Percentiles rank a stretch among this genome's conserved stretches.
These are phyloP conservation scores for Vollenhovia emeryi DNA, from an alignment of 1,140 invertebrate genomes.

Conservation along the genomic window DNA sequence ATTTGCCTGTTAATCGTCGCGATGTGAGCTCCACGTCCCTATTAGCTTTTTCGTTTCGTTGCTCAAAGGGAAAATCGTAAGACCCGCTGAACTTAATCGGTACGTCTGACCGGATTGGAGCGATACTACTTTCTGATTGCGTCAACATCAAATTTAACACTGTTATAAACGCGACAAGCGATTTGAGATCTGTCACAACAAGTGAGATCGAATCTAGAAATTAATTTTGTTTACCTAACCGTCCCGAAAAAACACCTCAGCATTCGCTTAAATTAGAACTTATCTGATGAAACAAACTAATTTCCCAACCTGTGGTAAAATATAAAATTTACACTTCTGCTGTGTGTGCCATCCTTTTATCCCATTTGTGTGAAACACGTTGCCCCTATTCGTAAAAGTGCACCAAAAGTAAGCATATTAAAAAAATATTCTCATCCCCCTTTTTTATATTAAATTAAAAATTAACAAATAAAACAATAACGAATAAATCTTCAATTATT, in stretches of 20 bases:
- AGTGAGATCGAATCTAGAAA: not conserved
- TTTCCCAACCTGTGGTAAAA: too few species aligned
- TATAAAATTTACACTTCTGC: not conserved
- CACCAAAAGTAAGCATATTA: not conserved
- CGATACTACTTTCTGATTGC: conserved; percentile 57
- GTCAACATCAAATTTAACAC: conserved; percentile 60
- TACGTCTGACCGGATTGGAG: conserved; percentile 57
- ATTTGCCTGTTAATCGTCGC: conserved; percentile 25
- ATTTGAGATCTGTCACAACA: conserved; percentile 6
- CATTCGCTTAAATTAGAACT: not conserved
- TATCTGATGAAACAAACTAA: not conserved
- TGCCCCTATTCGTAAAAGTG: not conserved
- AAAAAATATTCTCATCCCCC: not conserved
- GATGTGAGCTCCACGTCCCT: not conserved
- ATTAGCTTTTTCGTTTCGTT: not conserved
- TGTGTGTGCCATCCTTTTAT: too few species aligned
- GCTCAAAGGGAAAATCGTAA: not conserved
- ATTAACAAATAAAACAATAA: not conserved
- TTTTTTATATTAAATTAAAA: not conserved
- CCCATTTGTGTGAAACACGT: not conserved
- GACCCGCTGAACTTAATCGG: conserved; percentile 48
- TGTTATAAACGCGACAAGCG: not conserved
- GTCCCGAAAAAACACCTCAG: not conserved
- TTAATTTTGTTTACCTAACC: not conserved
- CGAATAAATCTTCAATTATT: not conserved